Base-by-base conservation (phyloP, 1,140 invertebrate species). In the Coenobita brevimanus region DNA sequence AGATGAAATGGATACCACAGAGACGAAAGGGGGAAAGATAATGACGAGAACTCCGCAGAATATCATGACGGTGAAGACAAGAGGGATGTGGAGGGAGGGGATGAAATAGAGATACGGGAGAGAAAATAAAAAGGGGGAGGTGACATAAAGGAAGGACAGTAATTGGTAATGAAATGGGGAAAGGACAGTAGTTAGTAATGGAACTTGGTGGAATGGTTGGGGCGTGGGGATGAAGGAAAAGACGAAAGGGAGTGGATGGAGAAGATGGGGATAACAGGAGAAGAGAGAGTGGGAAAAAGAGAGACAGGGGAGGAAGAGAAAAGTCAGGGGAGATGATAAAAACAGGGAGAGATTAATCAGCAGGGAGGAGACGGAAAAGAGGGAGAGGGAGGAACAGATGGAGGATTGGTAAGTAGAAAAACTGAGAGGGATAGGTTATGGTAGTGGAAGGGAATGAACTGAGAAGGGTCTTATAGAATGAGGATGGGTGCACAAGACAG, bases 271-370 rank as follows among this genome's bases (percentile, higher is more conserved):
- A n/a, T n/a, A n/a, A 64, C n/a, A 64, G 62, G 30, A 30, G 30
- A 30, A 64, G 62, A 64, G 62, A 64, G 62, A 64, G 62, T 24
- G 62, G 30, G 62, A 64, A 30, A 64, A 30, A 64, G 62, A 64
- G 62, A 64, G 62, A 64, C n/a, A 64, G 62, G 30, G 62, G 62
- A 64, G 62, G 30, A 30, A 64, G 62, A 17, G 62, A n/a, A n/a
- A n/a, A n/a, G n/a, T 57, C 10, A 57, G 54, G n/a, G 54, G 54
- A 57, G n/a, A 13, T 10, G 17, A 30, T 24, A 30, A 57, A 57
- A n/a, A 57, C 54, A 57, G 54, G n/a, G 54, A 57, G n/a, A 57
- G n/a, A 57, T 13, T 13, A 57, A n/a, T 57, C 10, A 13, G 54
- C 10, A 57, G n/a, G 54, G 54, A n/a, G 10, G n/a, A n/a, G 54